phyloP scores from a whole-genome alignment of 2,113 vertebrate species.

The Gobius niger region DNA sequence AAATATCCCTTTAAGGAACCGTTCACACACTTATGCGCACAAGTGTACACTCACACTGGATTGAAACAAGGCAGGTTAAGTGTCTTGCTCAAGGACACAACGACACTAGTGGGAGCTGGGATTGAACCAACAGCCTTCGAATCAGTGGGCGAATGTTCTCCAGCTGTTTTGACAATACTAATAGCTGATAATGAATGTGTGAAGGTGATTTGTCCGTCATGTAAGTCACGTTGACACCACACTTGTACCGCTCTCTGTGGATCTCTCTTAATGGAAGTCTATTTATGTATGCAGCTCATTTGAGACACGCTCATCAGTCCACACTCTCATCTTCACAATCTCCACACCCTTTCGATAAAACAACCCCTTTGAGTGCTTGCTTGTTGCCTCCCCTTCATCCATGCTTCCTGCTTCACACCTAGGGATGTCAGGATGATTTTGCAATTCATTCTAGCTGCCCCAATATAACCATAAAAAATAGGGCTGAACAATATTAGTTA shows the following conservation, averaged over 20 bases:
- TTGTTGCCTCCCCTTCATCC: constrained; percentile 18
- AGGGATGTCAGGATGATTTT: background rate
- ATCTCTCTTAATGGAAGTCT: constrained; percentile 21
- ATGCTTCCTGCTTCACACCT: background rate
- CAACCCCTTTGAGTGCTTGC: constrained; percentile 13
- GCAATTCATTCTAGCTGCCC: background rate
- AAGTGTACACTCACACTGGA: no score
- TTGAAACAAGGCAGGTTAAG: no score
- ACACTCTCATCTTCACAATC: constrained; percentile 24
- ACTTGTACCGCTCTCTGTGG: background rate
- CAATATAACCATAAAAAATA: background rate
- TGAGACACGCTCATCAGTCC: constrained; percentile 22
- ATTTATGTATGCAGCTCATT: constrained; percentile 28
- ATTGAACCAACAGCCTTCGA: no score
- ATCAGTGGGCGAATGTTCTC: background rate
- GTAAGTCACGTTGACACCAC: background rate
- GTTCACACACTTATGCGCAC: no score
- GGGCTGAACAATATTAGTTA: no score
- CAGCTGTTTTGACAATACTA: background rate
- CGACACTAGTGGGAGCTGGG: no score
- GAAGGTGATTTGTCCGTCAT: background rate
- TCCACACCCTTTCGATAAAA: constrained; percentile 32
- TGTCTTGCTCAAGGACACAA: no score
- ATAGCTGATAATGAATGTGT: background rate
- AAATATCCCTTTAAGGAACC: no score